Evolutionary conservation across 2,797 vertebrate species (phyloP), one percentile per base, ranked within the genome.

Genomic region (Simalia tracyae): DNA sequence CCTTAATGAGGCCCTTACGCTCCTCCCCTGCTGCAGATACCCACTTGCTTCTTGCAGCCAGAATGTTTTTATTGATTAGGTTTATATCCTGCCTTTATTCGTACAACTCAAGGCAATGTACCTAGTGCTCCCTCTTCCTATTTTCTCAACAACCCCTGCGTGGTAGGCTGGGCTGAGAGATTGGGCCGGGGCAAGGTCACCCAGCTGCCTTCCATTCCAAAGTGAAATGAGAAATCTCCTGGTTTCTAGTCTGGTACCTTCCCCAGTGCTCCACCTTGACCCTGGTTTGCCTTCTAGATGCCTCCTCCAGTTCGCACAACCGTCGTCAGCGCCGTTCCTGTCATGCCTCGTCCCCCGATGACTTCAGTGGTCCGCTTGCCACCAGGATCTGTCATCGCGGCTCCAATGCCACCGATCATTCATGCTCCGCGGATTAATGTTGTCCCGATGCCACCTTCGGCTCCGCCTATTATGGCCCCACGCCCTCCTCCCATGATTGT

Each of bases 401-500:
- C 97, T 15, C 97, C 98, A 0, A 99, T 99, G 98, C 99, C 99
- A 0, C 98, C 98, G 1, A 99, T 99, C 96, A 98, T 99, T 87
- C 98, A 99, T 4, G 97, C 98, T 14, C 98, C 98, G 0, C 98
- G 99, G 87, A 99, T 99, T 97, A 99, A 99, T 0, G 99, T 99
- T 93, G 98, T 99, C 87, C 98, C 98, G 28, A 99, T 99, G 99
- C 98, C 98, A 0, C 98, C 98, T 36, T 96, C 98, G 0, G 98
- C 97, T 2, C 98, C 98, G 3, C 99, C 99, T 93, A 97, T 99
- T 91, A 99, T 99, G 99, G 98, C 98, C 2, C 98, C 99, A 0
- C 98, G 99, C 93, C 98, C 99, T 0, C 99, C 99, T 0, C 99
- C 99, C 68, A 99, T 99, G 99, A 99, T 99, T 46, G 99, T 99